phyloP scores from a whole-genome alignment of 1,140 invertebrate genomes.

The Heliconius nattereri region DNA sequence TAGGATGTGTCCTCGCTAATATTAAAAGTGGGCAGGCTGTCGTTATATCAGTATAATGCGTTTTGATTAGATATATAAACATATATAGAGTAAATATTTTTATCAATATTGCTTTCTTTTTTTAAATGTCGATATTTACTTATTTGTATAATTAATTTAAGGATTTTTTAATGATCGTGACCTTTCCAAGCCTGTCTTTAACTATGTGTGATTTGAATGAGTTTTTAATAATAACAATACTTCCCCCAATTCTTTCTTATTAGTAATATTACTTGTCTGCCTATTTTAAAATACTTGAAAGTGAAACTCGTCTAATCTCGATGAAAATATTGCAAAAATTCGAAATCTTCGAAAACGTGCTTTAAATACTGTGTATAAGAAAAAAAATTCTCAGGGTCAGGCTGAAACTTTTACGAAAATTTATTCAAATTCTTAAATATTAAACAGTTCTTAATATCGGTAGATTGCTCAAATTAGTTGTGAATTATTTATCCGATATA shows the following conservation, averaged over 20 bases:
- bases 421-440: not conserved
- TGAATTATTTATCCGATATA: not conserved
- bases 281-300: not conserved
- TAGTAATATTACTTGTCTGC: not conserved
- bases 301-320: not conserved
- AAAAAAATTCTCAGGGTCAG: not conserved
- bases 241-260: no score
- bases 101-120: no score
- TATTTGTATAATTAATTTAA: no score
- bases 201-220: no score
- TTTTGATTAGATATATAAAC: not conserved
- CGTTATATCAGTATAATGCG: not conserved
- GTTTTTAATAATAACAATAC: no score
- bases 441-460: not conserved
- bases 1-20: not conserved
- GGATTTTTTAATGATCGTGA: no score
- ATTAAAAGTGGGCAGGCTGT: not conserved
- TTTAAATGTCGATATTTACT: no score
- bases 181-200: no score
- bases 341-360: not conserved
- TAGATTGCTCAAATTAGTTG: not conserved
- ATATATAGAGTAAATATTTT: not conserved
- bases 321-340: constrained; percentile 7
- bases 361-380: not conserved
- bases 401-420: not conserved